Evolutionary conservation across 2,113 vertebrate genomes (phyloP).

Genomic region (Bujurquina vittata): DNA sequence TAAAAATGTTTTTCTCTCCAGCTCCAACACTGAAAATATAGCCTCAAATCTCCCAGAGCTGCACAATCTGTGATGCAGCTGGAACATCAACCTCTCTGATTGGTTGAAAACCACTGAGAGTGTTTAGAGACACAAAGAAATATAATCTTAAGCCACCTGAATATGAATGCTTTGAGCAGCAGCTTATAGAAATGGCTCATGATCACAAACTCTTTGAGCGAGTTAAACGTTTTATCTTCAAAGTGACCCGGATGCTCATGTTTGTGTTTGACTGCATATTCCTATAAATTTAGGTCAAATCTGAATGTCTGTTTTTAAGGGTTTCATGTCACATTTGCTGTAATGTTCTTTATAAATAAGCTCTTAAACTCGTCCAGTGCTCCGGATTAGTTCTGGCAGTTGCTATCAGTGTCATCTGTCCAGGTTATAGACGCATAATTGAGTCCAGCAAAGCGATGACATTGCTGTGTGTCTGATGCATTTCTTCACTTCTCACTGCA

Average conservation of each 20-base stretch:
- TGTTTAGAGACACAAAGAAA: neutral
- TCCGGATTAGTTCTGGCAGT: neutral
- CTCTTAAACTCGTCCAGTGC: neutral
- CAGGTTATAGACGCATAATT: neutral
- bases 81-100: neutral
- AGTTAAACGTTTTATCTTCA: neutral
- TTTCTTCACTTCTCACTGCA: neutral
- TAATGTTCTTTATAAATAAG: neutral
- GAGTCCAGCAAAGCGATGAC: fast-evolving
- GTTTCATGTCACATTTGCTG: neutral
- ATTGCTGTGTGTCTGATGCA: neutral
- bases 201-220: neutral
- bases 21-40: neutral
- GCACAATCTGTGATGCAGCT: neutral
- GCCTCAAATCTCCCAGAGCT: neutral
- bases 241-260: neutral
- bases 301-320: neutral
- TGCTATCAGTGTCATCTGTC: neutral
- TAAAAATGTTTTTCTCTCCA: neutral
- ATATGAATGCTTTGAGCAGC: neutral
- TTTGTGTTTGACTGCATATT: constrained; percentile 5
- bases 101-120: neutral
- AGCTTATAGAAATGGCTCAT: neutral
- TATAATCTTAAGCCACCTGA: neutral
- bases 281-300: neutral